Base-by-base conservation (phyloP, 1,140 invertebrate species). In the Pristionchus pacificus region DNA sequence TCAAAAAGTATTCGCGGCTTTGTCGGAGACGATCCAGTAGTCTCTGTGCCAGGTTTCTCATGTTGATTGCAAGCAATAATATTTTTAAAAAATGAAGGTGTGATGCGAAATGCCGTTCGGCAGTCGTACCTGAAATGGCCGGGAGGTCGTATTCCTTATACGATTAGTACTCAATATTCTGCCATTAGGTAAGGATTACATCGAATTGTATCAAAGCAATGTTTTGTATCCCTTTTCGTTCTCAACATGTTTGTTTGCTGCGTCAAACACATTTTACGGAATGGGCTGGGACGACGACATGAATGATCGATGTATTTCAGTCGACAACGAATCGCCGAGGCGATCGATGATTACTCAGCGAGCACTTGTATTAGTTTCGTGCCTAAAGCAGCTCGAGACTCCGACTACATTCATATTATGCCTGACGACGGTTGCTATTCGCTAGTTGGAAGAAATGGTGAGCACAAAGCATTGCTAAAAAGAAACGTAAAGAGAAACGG, bases 21-120 rank as follows among this genome's bases (percentile, higher is more conserved):
- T 14, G 62, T 77, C 10, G 78, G 77, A 19, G 79, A 82, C 29
- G 77, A 58, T 13, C 68, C 65, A 2, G 25, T 69, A 19, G 38
- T 19, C 6, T 10, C 38, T 19, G 38, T 49, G 6, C 38, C 6
- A 19, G 38, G 38, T 49, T 10, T 49, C 19, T 10, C 38, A 49
- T 19, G 19, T 49, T 49, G 6, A 49, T 49, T 49, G 6, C 38
- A 10, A 6, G 6, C 38, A 49, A 6, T 49, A 49, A 6, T 49
- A 49, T 10, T 19, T 29, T 71, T 74, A 62, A 55, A 68, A 32
- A 66, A 73, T 24, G 55, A 69, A n/a, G 78, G 76, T 32, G 69
- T 80, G 14, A 81, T 82, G 71, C 60, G 79, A 27, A 80, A 80
- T 67, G 79, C 79, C 25, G 79, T 80, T 14, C 67, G 77, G 29